A percentile compares a stretch with the other conserved stretches of the same genome.
Evolutionary conservation across 2,797 vertebrate species (phyloP).

Genomic region (Petrocephalus sullivani): DNA sequence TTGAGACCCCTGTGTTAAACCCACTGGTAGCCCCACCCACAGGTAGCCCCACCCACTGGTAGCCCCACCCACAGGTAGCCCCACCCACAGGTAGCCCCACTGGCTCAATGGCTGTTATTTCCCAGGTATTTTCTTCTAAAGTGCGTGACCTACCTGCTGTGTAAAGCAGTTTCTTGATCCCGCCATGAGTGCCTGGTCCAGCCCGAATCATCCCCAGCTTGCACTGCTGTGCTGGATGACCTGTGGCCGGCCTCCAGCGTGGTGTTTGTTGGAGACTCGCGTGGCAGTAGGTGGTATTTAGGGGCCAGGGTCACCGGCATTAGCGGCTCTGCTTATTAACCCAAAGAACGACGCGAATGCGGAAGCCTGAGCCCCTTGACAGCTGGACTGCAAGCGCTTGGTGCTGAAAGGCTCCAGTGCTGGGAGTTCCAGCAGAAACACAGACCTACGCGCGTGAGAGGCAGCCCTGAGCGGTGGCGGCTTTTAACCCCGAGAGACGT

Average conservation of each 20-base stretch:
- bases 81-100: too few relatives aligned
- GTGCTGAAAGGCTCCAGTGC: neutral
- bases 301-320: neutral
- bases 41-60: neutral
- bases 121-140: neutral
- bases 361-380: neutral
- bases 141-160: neutral
- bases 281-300: neutral
- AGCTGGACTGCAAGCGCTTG: neutral
- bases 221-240: neutral
- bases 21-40: too few relatives aligned
- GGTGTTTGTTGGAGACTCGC: neutral
- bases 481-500: neutral
- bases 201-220: neutral
- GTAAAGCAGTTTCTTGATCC: neutral
- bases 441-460: neutral
- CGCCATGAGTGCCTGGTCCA: neutral
- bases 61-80: neutral
- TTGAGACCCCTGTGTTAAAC: too few relatives aligned
- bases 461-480: neutral
- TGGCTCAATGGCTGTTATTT: neutral
- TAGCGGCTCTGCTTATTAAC: neutral
- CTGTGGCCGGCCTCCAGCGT: neutral
- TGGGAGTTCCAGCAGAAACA: neutral
- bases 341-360: neutral